phyloP scores from a whole-genome alignment of 2,113 vertebrate species.

The Scopus umbretta region DNA sequence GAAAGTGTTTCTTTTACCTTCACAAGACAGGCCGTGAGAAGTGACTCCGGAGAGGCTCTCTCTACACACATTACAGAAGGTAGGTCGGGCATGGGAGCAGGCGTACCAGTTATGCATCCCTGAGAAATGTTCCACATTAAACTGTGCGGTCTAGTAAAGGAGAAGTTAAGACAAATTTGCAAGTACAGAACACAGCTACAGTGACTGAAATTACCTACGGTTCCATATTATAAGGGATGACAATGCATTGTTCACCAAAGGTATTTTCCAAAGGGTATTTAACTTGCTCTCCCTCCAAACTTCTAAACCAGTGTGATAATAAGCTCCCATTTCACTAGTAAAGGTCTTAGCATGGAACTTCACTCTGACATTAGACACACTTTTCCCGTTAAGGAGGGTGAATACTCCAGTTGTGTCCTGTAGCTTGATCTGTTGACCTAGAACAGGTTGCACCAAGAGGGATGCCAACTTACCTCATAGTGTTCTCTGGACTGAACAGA shows the following conservation, averaged over 20 bases:
- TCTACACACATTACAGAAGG: slow-evolving; percentile 97
- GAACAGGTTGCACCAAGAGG: neutral
- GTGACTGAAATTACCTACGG: neutral
- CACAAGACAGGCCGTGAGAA: slow-evolving; percentile 96
- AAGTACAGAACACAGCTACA: slow-evolving; percentile 63
- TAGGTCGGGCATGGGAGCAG: slow-evolving; percentile 97
- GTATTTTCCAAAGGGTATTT: neutral
- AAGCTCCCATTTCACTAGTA: neutral
- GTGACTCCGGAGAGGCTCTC: slow-evolving; percentile 98
- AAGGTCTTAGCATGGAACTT: neutral
- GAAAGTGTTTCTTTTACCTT: slow-evolving; percentile 77
- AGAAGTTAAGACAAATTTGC: slow-evolving; percentile 80
- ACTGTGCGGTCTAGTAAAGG: slow-evolving; percentile 94
- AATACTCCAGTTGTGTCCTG: neutral
- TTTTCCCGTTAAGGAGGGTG: neutral
- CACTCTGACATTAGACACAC: neutral
- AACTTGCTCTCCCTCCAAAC: neutral
- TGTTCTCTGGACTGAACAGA: slow-evolving; percentile 93
- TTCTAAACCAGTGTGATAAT: neutral
- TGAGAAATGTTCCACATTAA: slow-evolving; percentile 99
- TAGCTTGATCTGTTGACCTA: neutral
- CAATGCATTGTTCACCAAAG: neutral
- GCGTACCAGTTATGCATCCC: slow-evolving; percentile 99
- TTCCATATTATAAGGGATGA: neutral
- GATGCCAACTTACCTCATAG: slow-evolving; percentile 86